Base-by-base conservation (phyloP, 1,140 invertebrate genomes). In the Ceratina calcarata region DNA sequence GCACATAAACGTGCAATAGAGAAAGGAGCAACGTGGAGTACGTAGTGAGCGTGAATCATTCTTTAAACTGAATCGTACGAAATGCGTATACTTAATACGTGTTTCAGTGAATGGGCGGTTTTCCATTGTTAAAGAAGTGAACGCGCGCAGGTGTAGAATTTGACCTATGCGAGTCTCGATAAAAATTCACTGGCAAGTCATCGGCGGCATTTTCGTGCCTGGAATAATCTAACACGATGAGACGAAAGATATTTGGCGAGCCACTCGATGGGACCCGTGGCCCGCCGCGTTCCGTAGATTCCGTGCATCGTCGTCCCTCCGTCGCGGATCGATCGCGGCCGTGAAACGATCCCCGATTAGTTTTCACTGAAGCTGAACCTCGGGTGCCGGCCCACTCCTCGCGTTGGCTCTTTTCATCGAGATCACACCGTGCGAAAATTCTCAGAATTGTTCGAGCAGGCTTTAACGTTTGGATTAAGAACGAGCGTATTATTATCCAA, bases 281-380 rank as follows among this genome's bases (percentile, higher is more conserved):
- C 10, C 85, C 73, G 81, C 82, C 86, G 85, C 89, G 87, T 91
- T 91, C 90, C 81, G 51, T 53, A 84, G 84, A 86, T 90, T 90
- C 89, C 75, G 67, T 61, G 83, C 84, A 84, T 89, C 87, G 10
- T 86, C 85, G 10, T 86, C 85, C 37, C 37, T 7, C 37, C 6
- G 6, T 10, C 10, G 32, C 64, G 62, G 15, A 64, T 64, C 32
- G n/a, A 66, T 45, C 32, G 64, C 32, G 32, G 32, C 61, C 62
- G 62, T 45, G 37, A 45, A 45, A 45, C 37, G 37, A 45, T 45
- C 37, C 37, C 6, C 37, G 37, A 45, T 45, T 45, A 45, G 37
- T 61, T 61, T 61, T 61, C 24, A 18, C 62, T 22, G 65, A 51
- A 51, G 49, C 20, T 4, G 15, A 24, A 6, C 4, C 4, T 6